Base-by-base conservation (phyloP, 1,140 invertebrate species). In the Platyscapa corneri region DNA sequence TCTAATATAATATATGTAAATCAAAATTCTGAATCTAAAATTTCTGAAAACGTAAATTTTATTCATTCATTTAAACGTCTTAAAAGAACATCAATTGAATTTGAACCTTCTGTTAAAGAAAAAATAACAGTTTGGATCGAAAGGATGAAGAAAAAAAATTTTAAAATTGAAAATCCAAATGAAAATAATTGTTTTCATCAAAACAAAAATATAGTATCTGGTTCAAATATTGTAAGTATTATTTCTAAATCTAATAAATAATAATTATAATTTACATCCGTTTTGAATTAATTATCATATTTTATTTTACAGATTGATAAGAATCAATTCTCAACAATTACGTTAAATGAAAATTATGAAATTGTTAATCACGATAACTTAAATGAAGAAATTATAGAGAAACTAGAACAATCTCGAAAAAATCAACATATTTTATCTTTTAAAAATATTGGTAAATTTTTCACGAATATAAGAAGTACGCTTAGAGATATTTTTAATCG, bases 1-100 rank as follows among this genome's bases (percentile, higher is more conserved):
- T 91, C 90, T 20, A 91, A 87, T 75, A 89, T 92, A 81, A 90
- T 91, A 84, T 92, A 91, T 70, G 87, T 92, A n/a, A 90, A 91
- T 70, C 87, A 89, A 37, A 90, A 92, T 64, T 83, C 82, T 3
- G 88, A 91, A 83, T 79, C 88, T 10, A 88, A 91, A 53, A 67
- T 81, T 39, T 79, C 18, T 5, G 86, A 86, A 82, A 60, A 76
- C 16, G 75, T 81, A 39, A 86, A 60, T 60, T 90, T 89, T 80
- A 90, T 90, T 79, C 39, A 83, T 34, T 16, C 89, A 8, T 83
- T 89, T 12, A 88, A 79, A 67, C 90, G 87, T 79, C 76, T 86
- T 16, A 90, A 89, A 79, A 89, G 64, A 87, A 70, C 83, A 12
- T 88, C 79, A 87, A 86, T 30, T 82, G 27, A 83, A 39, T 27